phyloP scores from a whole-genome alignment of 2,888 invertebrate species.

The Vanessa cardui region DNA sequence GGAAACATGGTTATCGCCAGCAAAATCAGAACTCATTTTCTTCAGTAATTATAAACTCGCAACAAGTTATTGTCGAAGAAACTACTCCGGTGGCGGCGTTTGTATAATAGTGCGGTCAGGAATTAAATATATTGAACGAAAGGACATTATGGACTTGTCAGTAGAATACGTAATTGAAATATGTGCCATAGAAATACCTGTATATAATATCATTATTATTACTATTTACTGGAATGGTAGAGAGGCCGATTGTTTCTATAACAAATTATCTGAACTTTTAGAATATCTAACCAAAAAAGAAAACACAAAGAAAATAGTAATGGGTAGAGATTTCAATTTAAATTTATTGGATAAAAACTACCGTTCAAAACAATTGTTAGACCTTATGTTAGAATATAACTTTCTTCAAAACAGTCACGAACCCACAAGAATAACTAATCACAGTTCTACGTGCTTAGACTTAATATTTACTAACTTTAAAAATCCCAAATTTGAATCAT shows the following conservation, averaged over 20 bases:
- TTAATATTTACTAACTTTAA: constrained; percentile 37
- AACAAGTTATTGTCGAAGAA: constrained; percentile 26
- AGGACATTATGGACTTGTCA: constrained; percentile 31
- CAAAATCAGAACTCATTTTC: constrained; percentile 23
- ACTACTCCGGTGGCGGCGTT: constrained; percentile 36
- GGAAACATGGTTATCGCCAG: constrained; percentile 27
- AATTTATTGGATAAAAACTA: constrained; percentile 16
- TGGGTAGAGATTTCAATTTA: constrained; percentile 31
- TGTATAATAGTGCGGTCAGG: constrained; percentile 30
- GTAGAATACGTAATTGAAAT: constrained; percentile 40
- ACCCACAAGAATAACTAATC: constrained; percentile 34
- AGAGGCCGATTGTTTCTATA: constrained; percentile 32
- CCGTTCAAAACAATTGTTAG: constrained; percentile 14
- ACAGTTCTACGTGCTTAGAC: constrained; percentile 32
- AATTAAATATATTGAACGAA: constrained; percentile 27
- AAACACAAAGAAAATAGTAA: constrained; percentile 25
- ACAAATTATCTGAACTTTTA: constrained; percentile 23
- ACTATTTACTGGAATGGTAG: constrained; percentile 38
- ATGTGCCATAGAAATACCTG: constrained; percentile 33
- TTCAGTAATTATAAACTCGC: constrained; percentile 23
- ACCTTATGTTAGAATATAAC: constrained; percentile 27
- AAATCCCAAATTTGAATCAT: background rate
- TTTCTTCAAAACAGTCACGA: constrained; percentile 33
- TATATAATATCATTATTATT: constrained; percentile 31
- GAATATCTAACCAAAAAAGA: constrained; percentile 31